Evolutionary conservation across 2,113 vertebrate genomes (phyloP), one percentile per base, ranked within the genome.

Genomic region (Myotis yumanensis): DNA sequence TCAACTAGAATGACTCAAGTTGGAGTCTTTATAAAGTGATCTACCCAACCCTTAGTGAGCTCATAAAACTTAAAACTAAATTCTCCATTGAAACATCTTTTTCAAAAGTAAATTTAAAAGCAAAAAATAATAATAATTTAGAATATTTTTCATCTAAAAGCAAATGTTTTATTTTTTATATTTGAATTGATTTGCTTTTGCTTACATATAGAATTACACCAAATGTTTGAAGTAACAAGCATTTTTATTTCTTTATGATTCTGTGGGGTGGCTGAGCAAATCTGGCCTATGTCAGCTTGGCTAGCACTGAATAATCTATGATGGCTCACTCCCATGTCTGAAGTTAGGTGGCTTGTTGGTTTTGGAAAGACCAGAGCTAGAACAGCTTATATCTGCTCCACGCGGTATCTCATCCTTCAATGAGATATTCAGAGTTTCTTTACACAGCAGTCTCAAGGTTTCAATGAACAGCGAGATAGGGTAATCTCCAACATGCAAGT

Each of bases 101-200:
- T 93, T 77, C 46, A 73, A 88, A 86, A 77, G 51, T 72, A 85
- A 48, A 79, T 85, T 72, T 92, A 43, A 92, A 95, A 89, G 18
- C 16, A 95, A 32, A 52, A 83, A 48, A 76, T 59, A 22, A 76
- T 48, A 22, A 76, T 48, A 51, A 66, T 32, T 77, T 66, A 80
- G 22, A 7, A 11, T 54, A 37, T n/a, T 80, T 92, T 80, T 76
- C 62, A 95, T 72, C 57, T 91, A 88, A 93, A 82, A 92, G 48
- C 28, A 87, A 92, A 77, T 66, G 35, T 20, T 92, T 48, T 23
- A 22, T 32, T 68, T 89, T 89, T 81, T 64, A n/a, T 66, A 93
- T 62, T 71, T 93, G 7, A 20, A 86, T 52, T 35, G 51, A 79
- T 73, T 85, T 68, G 32, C 16, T 82, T 94, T 90, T 94, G 7